phyloP scores from a whole-genome alignment of 2,113 vertebrate genomes.

The Tapirus terrestris region DNA sequence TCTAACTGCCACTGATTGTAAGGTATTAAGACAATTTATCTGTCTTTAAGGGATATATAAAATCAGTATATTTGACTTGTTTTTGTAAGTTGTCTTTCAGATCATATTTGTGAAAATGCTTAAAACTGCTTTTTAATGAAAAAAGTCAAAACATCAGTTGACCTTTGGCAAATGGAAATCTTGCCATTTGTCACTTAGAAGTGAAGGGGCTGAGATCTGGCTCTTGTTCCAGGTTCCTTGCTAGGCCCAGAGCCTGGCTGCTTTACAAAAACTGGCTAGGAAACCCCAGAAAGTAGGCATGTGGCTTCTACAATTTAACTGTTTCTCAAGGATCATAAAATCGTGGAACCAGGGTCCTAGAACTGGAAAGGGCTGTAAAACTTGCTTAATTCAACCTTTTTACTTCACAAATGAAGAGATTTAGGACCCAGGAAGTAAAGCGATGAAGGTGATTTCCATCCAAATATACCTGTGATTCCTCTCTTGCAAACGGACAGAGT shows the following conservation, averaged over 20 bases:
- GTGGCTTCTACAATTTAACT: neutral
- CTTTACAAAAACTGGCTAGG: neutral
- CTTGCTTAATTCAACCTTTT: constrained; percentile 4
- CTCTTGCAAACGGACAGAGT: neutral
- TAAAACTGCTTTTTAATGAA: constrained; percentile 16
- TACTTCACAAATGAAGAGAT: constrained; percentile 16
- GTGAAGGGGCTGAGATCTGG: neutral
- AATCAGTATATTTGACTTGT: constrained; percentile 16
- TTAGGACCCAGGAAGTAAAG: neutral
- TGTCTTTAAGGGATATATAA: constrained; percentile 32
- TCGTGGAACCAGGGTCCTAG: neutral
- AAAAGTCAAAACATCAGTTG: neutral
- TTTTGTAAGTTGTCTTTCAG: constrained; percentile 31
- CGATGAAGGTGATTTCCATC: neutral
- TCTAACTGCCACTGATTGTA: neutral
- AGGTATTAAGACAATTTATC: neutral
- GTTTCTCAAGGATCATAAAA: constrained; percentile 8
- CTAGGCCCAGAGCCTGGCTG: neutral
- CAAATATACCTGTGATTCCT: neutral
- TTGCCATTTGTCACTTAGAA: neutral
- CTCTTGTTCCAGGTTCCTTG: neutral
- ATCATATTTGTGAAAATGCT: constrained; percentile 27
- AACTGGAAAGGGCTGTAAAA: neutral
- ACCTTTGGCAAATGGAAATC: constrained; percentile 9
- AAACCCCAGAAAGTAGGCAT: neutral